Percentiles rank a stretch among this genome's conserved stretches.
Evolutionary conservation across 2,113 vertebrate species (phyloP).

Genomic region (Oreocharis arfaki): DNA sequence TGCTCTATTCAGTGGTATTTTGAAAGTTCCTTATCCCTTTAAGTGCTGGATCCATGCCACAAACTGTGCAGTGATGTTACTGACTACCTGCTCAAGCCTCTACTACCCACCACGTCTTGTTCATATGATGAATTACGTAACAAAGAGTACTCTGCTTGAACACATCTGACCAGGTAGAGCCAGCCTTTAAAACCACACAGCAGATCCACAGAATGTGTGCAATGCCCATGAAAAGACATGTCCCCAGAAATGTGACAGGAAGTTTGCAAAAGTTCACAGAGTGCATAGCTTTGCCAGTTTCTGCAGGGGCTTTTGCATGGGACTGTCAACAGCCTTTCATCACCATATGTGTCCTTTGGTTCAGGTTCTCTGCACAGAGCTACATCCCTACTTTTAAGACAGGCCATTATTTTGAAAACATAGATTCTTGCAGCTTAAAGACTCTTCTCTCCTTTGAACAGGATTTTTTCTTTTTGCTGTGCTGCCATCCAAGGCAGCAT

Average conservation of each 20-base stretch:
- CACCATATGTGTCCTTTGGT: not conserved
- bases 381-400: not conserved
- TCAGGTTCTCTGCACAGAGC: not conserved
- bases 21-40: not conserved
- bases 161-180: not conserved
- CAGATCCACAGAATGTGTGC: rapidly evolving
- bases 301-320: not conserved
- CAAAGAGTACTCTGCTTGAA: not conserved
- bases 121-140: not conserved
- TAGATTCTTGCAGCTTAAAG: not conserved
- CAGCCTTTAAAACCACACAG: not conserved
- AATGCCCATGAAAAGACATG: not conserved
- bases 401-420: not conserved
- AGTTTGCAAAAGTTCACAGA: not conserved
- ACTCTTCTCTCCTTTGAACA: not conserved
- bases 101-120: rapidly evolving
- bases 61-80: not conserved
- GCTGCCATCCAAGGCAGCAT: not conserved
- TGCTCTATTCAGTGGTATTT: not conserved
- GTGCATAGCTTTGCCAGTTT: rapidly evolving
- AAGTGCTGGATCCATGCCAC: not conserved
- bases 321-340: not conserved
- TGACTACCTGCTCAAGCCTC: not conserved
- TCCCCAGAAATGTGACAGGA: not conserved
- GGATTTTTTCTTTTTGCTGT: not conserved